Conservation (phyloP, 2,797 vertebrate genomes). For the Acanthiza pusilla region DNA sequence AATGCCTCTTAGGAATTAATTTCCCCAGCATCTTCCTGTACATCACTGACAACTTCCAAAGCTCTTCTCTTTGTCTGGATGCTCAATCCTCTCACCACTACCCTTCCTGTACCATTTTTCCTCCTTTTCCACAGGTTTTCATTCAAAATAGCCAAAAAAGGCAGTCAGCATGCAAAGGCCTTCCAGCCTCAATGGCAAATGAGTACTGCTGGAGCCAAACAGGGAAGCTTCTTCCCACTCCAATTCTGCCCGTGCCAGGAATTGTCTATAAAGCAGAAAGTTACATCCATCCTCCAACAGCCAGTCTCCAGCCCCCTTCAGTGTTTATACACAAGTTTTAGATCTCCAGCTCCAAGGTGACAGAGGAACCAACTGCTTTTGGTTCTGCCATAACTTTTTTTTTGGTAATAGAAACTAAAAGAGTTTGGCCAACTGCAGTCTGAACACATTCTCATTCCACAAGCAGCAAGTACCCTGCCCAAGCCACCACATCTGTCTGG, state of each 20-base stretch:
- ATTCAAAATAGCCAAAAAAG: background rate
- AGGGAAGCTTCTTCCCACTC: background rate
- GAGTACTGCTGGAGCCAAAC: background rate
- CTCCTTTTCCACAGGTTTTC: background rate
- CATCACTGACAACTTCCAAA: background rate
- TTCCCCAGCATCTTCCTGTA: background rate
- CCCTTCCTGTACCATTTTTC: background rate
- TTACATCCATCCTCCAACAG: background rate
- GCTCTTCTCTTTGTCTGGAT: background rate
- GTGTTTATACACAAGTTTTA: fast-evolving
- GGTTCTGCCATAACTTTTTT: background rate
- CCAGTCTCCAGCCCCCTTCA: background rate
- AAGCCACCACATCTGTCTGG: fast-evolving
- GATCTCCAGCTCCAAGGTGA: background rate
- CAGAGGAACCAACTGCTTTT: background rate
- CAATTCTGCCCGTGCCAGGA: fast-evolving
- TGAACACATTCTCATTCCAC: background rate
- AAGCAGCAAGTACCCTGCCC: background rate
- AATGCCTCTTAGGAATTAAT: background rate
- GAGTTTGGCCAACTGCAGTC: background rate
- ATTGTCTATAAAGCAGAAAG: background rate
- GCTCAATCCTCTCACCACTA: fast-evolving
- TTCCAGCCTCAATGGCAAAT: background rate
- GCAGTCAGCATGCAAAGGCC: background rate
- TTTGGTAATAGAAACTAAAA: background rate